Percentiles rank a stretch among this genome's conserved stretches.
phyloP scores from a whole-genome alignment of 37 sponge, comb jelly and placozoan species.

The Oscarella lobularis region DNA sequence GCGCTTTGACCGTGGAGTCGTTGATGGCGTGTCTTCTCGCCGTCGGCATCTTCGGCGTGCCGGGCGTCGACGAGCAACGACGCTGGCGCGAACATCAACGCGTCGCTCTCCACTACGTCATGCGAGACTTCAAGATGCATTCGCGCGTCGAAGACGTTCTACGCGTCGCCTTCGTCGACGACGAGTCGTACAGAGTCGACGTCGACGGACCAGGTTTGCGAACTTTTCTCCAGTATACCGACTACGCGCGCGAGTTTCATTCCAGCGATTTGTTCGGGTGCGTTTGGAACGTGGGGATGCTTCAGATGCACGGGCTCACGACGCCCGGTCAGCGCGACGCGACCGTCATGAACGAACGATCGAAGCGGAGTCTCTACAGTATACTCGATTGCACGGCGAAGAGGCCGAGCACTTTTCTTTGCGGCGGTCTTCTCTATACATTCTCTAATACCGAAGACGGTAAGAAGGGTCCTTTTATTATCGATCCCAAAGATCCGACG shows the following conservation, averaged over 20 bases:
- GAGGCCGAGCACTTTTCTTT: neutral
- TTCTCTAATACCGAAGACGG: neutral
- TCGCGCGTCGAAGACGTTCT: neutral
- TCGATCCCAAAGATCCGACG: neutral
- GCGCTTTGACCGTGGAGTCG: neutral
- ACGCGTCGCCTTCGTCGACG: neutral
- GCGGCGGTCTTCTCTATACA: neutral
- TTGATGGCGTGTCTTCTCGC: neutral
- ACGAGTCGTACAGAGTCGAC: neutral
- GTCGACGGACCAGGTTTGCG: neutral
- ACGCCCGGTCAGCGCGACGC: neutral
- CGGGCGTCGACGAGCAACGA: neutral
- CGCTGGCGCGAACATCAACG: neutral
- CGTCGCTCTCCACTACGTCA: neutral
- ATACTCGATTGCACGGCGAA: neutral
- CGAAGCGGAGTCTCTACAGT: neutral
- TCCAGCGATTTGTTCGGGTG: neutral
- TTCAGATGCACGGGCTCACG: neutral
- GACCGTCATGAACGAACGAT: neutral
- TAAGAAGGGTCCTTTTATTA: neutral
- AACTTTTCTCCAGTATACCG: neutral
- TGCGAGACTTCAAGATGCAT: neutral
- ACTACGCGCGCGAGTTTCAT: neutral
- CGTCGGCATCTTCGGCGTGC: neutral
- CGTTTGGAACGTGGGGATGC: neutral